These are phyloP conservation scores for Heliopora coerulea DNA, from an alignment of 92 coral and sea anemone species.

Conservation along the genomic window DNA sequence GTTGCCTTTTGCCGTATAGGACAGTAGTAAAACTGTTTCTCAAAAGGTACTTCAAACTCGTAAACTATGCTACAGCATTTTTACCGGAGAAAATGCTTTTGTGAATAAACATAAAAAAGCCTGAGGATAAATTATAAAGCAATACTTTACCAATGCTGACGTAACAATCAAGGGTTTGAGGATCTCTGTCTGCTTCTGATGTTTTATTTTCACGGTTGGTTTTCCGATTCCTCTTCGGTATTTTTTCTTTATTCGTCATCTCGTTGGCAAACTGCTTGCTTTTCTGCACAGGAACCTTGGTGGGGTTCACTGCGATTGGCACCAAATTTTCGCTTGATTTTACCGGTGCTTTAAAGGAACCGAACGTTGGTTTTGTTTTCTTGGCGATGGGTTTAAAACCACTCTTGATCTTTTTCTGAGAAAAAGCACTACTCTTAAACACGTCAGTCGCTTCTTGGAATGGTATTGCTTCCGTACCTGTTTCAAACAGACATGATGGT, in stretches of 20 bases:
- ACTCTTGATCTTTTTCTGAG: background rate
- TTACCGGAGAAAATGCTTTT: no score
- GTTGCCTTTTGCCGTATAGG: no score
- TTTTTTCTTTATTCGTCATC: background rate
- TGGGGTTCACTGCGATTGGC: background rate
- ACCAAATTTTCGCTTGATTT: slow-evolving; percentile 6
- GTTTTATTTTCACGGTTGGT: background rate
- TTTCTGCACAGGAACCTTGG: background rate
- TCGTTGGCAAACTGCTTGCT: slow-evolving; percentile 1
- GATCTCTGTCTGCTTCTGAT: slow-evolving; percentile 3
- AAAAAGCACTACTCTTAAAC: background rate
- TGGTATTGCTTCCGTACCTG: background rate
- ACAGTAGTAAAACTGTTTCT: no score
- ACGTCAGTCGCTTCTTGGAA: background rate
- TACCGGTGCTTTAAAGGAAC: slow-evolving; percentile 28
- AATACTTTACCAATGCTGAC: slow-evolving; percentile 37
- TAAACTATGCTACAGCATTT: no score
- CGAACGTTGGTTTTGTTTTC: slow-evolving; percentile 16
- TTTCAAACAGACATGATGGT: background rate
- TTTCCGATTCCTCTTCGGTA: slow-evolving; percentile 16
- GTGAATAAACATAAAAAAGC: no score
- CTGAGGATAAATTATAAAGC: no score
- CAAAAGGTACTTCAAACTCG: no score
- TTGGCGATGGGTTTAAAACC: slow-evolving; percentile 18
- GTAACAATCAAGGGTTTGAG: slow-evolving; percentile 12